phyloP scores from a whole-genome alignment of 2,797 vertebrate species.

The Momotus momota region DNA sequence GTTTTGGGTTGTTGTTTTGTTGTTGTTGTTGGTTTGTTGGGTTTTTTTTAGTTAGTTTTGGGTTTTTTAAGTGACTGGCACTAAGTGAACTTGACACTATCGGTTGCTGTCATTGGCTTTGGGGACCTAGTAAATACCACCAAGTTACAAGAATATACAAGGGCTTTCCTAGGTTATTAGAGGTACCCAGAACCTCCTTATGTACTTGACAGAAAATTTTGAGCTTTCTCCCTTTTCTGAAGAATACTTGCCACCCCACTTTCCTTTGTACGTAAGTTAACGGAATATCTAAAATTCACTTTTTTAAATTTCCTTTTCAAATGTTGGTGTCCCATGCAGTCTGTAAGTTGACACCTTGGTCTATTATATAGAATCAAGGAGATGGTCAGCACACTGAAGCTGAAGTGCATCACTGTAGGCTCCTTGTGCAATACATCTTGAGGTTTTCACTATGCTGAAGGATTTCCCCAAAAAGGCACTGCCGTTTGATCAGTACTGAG shows the following conservation, averaged over 20 bases:
- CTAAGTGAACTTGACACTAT: slow-evolving; percentile 76
- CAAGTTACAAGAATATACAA: slow-evolving; percentile 62
- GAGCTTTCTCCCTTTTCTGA: slow-evolving; percentile 58
- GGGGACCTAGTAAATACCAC: slow-evolving; percentile 61
- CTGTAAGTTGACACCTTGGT: slow-evolving; percentile 42
- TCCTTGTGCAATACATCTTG: neutral
- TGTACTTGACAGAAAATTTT: slow-evolving; percentile 29
- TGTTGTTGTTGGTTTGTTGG: neutral
- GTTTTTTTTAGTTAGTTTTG: neutral
- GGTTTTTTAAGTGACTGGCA: slow-evolving; percentile 70
- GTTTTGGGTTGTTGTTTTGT: neutral
- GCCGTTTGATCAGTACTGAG: slow-evolving; percentile 24
- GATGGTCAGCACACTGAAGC: slow-evolving; percentile 23
- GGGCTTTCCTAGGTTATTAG: slow-evolving; percentile 77
- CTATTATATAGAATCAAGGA: slow-evolving; percentile 36
- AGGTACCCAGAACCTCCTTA: slow-evolving; percentile 67
- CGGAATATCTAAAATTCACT: slow-evolving; percentile 21
- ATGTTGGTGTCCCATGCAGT: slow-evolving; percentile 1
- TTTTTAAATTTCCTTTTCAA: neutral
- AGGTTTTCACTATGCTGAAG: slow-evolving; percentile 29
- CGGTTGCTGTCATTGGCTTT: slow-evolving; percentile 69
- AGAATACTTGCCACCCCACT: neutral
- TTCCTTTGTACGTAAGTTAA: slow-evolving; percentile 54
- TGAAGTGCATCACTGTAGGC: slow-evolving; percentile 36
- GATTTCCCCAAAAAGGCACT: slow-evolving; percentile 4